phyloP scores from a whole-genome alignment of 2,888 invertebrate genomes.

The Zonitis immaculata region DNA sequence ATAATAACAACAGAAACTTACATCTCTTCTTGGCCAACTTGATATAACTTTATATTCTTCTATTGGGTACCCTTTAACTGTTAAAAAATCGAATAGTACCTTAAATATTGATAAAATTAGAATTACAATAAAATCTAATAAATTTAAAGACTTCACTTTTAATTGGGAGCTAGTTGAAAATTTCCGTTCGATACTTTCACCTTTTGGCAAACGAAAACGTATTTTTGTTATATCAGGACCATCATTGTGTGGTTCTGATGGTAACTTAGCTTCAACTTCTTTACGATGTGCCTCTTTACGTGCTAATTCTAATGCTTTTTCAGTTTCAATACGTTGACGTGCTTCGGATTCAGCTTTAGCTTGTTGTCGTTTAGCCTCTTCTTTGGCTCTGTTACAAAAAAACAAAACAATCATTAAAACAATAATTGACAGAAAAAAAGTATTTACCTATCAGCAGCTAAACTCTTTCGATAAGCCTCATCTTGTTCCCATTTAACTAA shows the following conservation, averaged over 20 bases:
- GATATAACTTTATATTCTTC: conserved; percentile 88
- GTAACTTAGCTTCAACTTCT: conserved; percentile 63
- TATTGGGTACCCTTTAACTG: conserved; percentile 81
- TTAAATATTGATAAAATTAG: conserved; percentile 31
- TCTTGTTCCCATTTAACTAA: conserved; percentile 90
- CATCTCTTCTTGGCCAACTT: conserved; percentile 93
- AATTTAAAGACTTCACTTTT: conserved; percentile 47
- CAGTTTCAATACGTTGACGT: conserved; percentile 69
- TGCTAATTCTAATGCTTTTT: conserved; percentile 66
- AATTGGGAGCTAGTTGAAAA: conserved; percentile 61
- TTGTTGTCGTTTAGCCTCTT: conserved; percentile 75
- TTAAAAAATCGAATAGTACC: conserved; percentile 80
- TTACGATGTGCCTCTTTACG: conserved; percentile 66
- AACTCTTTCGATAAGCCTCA: conserved; percentile 84
- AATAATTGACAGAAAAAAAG: no score
- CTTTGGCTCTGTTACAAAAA: conserved; percentile 65
- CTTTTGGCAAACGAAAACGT: conserved; percentile 76
- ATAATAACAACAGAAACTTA: conserved; percentile 67
- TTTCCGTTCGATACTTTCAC: conserved; percentile 70
- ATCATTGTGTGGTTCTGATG: conserved; percentile 63
- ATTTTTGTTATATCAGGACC: conserved; percentile 65
- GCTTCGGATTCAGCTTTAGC: conserved; percentile 69
- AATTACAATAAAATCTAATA: neutral
- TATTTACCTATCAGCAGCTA: conserved; percentile 73
- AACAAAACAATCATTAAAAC: no score